phyloP scores from a whole-genome alignment of 2,113 vertebrate species.

The Sigmodon hispidus region DNA sequence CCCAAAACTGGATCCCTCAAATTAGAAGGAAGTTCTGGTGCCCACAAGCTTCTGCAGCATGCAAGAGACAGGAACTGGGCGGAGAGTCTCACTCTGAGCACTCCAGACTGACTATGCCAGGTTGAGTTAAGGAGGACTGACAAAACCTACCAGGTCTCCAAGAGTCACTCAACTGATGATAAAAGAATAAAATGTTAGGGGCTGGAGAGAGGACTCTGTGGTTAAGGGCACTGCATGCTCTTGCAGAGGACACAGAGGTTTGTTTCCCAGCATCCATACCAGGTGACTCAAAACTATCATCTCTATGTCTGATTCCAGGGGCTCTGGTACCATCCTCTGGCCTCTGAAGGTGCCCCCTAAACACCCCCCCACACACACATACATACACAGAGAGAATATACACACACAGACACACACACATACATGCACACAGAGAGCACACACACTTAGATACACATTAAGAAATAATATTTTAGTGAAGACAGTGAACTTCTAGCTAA shows the following conservation, averaged over 20 bases:
- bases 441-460: no score
- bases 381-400: no score
- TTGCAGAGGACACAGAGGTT: background rate
- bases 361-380: no score
- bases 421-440: no score
- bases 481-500: background rate
- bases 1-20: rapidly evolving
- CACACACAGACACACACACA: no score
- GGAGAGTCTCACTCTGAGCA: rapidly evolving
- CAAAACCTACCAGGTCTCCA: background rate
- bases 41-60: rapidly evolving
- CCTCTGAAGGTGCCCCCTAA: no score
- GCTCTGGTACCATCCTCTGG: no score
- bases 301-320: background rate
- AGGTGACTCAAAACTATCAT: background rate
- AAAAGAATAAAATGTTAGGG: background rate
- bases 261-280: background rate
- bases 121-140: background rate
- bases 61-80: rapidly evolving
- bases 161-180: background rate
- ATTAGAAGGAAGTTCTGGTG: background rate
- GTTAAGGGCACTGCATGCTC: background rate
- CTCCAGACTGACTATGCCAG: no score
- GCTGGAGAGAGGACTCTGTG: background rate
- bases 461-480: background rate